phyloP scores from a whole-genome alignment of 2,113 vertebrate species.

The Sander lucioperca region DNA sequence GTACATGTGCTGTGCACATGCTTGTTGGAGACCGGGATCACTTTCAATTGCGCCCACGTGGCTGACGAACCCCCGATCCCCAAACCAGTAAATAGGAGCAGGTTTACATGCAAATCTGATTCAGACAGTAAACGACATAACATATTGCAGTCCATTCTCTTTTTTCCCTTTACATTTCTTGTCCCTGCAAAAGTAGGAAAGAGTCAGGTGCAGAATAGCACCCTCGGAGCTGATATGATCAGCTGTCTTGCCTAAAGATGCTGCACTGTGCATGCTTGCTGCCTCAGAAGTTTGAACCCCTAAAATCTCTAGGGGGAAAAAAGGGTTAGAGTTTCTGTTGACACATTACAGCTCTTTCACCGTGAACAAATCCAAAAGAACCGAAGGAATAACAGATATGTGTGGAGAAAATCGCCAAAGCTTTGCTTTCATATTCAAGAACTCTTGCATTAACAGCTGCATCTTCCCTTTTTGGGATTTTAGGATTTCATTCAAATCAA shows the following conservation, averaged over 20 bases:
- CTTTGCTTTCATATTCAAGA: constrained; percentile 32
- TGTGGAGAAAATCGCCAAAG: not conserved
- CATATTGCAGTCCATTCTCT: not conserved
- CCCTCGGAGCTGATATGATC: not conserved
- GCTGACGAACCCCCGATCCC: not conserved
- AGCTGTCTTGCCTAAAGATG: not conserved
- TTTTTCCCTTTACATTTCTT: not conserved
- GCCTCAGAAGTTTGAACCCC: not conserved
- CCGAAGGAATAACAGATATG: not conserved
- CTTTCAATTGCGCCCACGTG: constrained; percentile 38
- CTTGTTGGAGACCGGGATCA: constrained; percentile 24
- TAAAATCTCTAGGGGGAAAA: not conserved
- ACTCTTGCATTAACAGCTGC: constrained; percentile 5
- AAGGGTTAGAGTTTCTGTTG: not conserved
- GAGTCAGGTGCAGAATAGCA: not conserved
- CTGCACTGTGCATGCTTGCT: too few species aligned
- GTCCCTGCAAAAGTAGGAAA: not conserved
- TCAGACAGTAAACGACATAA: constrained; percentile 4
- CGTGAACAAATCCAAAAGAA: not conserved
- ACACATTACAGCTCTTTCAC: not conserved
- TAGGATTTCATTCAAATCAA: constrained; percentile 1
- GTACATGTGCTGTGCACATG: constrained; percentile 67
- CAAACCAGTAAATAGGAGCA: constrained; percentile 13
- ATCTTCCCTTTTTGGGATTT: not conserved
- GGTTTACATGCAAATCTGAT: constrained; percentile 10